These are phyloP conservation scores for Arizona elegans DNA, from an alignment of 2,113 vertebrate species.

Conservation along the genomic window DNA sequence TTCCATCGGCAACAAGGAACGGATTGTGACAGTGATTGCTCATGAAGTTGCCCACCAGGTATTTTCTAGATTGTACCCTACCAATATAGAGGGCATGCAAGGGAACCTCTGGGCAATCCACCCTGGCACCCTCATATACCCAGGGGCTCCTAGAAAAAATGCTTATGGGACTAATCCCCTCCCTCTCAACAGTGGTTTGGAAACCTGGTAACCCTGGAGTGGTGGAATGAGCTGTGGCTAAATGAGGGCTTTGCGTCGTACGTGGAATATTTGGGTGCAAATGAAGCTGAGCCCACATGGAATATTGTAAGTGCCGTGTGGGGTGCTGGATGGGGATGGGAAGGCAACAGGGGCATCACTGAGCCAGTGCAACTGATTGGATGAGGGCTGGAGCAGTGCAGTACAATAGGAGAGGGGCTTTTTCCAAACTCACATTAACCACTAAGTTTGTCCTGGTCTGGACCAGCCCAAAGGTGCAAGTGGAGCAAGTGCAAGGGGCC, in stretches of 20 bases:
- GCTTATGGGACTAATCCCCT: background rate
- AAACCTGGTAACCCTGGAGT: constrained; percentile 84
- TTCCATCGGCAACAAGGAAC: constrained; percentile 86
- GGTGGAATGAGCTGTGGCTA: constrained; percentile 94
- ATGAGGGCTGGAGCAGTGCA: background rate
- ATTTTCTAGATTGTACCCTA: background rate
- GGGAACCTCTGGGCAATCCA: background rate
- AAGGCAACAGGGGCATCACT: rapidly evolving
- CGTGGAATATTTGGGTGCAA: constrained; percentile 79
- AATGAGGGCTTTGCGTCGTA: constrained; percentile 92
- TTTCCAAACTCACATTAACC: background rate
- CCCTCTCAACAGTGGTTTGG: constrained; percentile 82
- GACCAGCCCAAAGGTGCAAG: background rate
- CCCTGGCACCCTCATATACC: background rate
- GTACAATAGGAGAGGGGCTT: background rate
- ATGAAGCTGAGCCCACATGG: constrained; percentile 71
- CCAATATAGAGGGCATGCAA: too few relatives aligned
- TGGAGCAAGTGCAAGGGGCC: too few relatives aligned
- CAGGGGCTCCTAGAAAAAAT: background rate
- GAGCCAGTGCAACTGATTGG: too few relatives aligned
- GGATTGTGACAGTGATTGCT: constrained; percentile 78
- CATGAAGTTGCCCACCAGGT: constrained; percentile 97
- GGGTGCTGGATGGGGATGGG: background rate
- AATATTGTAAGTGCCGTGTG: constrained; percentile 71
- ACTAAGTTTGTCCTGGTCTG: background rate